Base-by-base conservation (phyloP, 1,140 invertebrate species). In the Meloidogyne exigua region DNA sequence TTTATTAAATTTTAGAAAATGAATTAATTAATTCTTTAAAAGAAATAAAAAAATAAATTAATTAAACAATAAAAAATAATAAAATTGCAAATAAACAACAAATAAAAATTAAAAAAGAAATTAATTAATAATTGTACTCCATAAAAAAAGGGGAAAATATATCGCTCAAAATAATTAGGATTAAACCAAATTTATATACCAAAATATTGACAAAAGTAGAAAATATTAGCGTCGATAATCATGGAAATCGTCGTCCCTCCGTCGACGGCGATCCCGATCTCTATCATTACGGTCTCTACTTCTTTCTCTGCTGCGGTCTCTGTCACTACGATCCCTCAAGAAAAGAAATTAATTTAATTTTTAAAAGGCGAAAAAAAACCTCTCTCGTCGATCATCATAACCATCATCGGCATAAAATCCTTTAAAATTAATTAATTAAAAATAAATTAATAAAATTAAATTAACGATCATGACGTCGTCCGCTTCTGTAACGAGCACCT, bases 381-480 rank as follows among this genome's bases (percentile, higher is more conserved):
- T 65, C 12, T 64, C 69, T 3, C 80, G 44, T 1, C 78, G 64
- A 18, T 21, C 15, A 44, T 65, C 62, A 25, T 69, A 71, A 12
- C 80, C 80, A 65, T 77, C 76, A 57, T 81, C 80, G 11, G 72
- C 81, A 28, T 82, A 78, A 21, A 81, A 77, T 7, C 49, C 49
- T 57, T 57, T 10, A n/a, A 57, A 57, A 57, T 42, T 13, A 44
- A 44, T 1, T 18, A 39, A 39, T 9, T 2, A 15, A 15, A 15
- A 9, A 44, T 5, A n/a, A 21, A 57, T 49, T 18, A 57, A 57
- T 1, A 57, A 57, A 57, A 57, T 57, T 4, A n/a, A n/a, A 57
- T n/a, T n/a, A 57, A 49, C 78, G 69, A n/a, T 78, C 73, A 15
- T 72, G 65, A 18, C 77, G 68, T 26, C 67, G 39, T 12, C 57